Evolutionary conservation across 2,888 invertebrate genomes (phyloP).

Genomic region (Tortrix viridana): DNA sequence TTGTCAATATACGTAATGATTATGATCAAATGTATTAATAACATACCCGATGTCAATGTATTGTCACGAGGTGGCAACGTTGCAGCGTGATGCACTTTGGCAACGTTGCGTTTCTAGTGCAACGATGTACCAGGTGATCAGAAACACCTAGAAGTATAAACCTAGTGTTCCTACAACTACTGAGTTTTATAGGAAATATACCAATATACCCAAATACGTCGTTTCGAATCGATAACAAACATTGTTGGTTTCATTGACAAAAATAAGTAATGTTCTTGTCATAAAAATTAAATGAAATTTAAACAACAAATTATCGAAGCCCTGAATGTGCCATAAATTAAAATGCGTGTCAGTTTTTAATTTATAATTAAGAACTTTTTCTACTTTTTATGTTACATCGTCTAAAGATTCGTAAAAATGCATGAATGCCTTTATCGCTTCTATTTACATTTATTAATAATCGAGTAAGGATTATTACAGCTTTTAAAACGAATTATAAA

Average conservation of each 20-base stretch:
- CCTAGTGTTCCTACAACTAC: background rate
- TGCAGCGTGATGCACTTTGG: constrained; percentile 7
- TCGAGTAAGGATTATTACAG: constrained; percentile 52
- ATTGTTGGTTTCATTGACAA: too few species aligned
- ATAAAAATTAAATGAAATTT: too few species aligned
- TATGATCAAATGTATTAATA: background rate
- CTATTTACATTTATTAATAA: constrained; percentile 53
- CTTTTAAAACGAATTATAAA: constrained; percentile 55
- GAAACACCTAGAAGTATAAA: background rate
- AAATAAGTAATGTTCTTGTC: too few species aligned
- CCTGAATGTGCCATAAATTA: constrained; percentile 1
- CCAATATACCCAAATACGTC: too few species aligned
- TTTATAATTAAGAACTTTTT: constrained; percentile 26
- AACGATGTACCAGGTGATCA: constrained; percentile 21
- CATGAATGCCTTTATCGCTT: constrained; percentile 64
- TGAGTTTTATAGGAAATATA: background rate
- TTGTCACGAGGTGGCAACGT: background rate
- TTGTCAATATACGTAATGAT: too few species aligned
- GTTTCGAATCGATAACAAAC: too few species aligned
- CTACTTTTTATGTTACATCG: constrained; percentile 49
- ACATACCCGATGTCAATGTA: background rate
- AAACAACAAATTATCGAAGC: too few species aligned
- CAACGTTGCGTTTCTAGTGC: constrained; percentile 25
- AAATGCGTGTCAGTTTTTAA: constrained; percentile 29
- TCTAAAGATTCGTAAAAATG: constrained; percentile 72